Evolutionary conservation across 2,888 invertebrate species (phyloP).

Genomic region (Willowsia nigromaculata): DNA sequence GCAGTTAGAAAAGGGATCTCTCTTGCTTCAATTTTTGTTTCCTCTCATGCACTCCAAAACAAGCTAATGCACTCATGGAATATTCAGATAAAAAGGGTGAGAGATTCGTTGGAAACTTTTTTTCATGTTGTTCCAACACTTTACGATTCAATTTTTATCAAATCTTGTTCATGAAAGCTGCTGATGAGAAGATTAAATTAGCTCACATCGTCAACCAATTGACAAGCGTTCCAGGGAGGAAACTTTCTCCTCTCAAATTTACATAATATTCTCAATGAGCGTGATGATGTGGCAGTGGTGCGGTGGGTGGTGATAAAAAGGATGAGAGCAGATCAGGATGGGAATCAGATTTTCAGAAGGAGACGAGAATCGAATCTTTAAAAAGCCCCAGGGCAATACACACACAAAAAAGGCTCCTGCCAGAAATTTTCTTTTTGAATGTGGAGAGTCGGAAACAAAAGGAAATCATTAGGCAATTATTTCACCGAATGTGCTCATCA

Average conservation of each 20-base stretch:
- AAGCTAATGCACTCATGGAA: too few relatives aligned
- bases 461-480: not conserved
- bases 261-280: constrained; percentile 7
- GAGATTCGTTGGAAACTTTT: too few relatives aligned
- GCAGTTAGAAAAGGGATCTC: too few relatives aligned
- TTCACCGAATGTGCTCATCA: not conserved
- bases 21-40: too few relatives aligned
- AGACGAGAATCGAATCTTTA: not conserved
- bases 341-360: not conserved
- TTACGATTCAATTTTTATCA: not conserved
- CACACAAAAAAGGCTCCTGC: not conserved
- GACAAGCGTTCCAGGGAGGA: not conserved
- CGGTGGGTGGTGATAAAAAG: not conserved
- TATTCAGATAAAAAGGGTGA: too few relatives aligned
- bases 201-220: not conserved
- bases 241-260: not conserved
- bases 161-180: not conserved
- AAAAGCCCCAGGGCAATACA: not conserved
- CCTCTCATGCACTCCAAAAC: too few relatives aligned
- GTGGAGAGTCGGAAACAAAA: not conserved
- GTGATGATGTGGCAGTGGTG: not conserved
- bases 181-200: constrained; percentile 38
- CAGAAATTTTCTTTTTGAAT: not conserved
- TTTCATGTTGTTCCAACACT: too few relatives aligned
- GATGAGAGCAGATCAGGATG: not conserved